These are phyloP conservation scores for Mormoops blainvillei DNA, from an alignment of 2,113 vertebrate genomes.

Conservation along the genomic window DNA sequence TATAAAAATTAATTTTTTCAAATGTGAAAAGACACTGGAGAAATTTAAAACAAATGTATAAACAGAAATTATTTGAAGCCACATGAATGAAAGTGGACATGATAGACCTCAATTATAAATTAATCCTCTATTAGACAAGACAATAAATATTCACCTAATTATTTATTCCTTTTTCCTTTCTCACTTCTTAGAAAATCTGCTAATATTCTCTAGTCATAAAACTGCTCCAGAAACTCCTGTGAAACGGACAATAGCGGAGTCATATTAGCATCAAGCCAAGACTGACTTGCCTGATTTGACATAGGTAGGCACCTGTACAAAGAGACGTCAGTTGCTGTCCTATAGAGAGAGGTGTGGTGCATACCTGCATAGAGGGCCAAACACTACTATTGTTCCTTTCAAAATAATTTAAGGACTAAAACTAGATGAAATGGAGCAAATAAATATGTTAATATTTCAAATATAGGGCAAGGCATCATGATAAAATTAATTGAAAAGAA, in stretches of 20 bases:
- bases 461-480: neutral
- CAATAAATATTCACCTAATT: neutral
- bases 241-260: neutral
- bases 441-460: neutral
- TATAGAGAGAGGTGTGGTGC: neutral
- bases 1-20: neutral
- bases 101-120: neutral
- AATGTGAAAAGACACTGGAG: neutral
- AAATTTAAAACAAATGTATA: neutral
- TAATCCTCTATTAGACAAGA: neutral
- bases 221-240: neutral
- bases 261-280: neutral
- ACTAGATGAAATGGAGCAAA: neutral
- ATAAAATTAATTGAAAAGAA: neutral
- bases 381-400: neutral
- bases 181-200: neutral
- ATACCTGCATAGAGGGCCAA: neutral
- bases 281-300: neutral
- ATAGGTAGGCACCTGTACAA: fast-evolving
- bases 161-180: neutral
- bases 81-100: neutral
- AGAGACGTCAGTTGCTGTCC: neutral
- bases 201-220: neutral
- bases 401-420: neutral
- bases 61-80: neutral